Evolutionary conservation across 1,140 invertebrate genomes (phyloP).

Genomic region (Lucilia sericata): DNA sequence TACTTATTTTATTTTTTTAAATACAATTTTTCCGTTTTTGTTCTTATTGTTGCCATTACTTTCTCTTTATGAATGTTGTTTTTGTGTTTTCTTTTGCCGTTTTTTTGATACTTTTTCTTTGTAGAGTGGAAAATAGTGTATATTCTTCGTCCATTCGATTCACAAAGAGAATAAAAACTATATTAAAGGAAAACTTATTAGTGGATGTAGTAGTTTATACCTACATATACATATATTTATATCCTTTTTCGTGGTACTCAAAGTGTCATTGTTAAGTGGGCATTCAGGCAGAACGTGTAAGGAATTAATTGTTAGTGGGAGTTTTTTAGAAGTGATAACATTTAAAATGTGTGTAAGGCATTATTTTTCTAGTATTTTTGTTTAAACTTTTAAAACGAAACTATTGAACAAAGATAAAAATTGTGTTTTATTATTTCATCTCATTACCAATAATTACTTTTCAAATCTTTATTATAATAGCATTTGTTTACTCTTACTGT

Average conservation of each 20-base stretch:
- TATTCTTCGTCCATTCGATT: conserved; percentile 21
- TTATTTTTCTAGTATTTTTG: too few species aligned
- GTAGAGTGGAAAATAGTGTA: background rate
- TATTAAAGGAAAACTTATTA: conserved; percentile 28
- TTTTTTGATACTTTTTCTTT: background rate
- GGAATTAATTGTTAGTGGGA: too few species aligned
- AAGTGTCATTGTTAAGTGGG: conserved; percentile 26
- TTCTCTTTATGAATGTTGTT: conserved; percentile 1
- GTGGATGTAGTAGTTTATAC: background rate
- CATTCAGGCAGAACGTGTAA: too few species aligned
- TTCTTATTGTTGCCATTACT: background rate
- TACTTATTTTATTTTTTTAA: background rate
- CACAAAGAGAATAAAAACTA: conserved; percentile 29
- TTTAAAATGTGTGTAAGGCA: too few species aligned
- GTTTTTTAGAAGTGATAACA: too few species aligned
- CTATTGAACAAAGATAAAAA: too few species aligned
- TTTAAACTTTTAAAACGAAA: too few species aligned
- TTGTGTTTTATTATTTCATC: too few species aligned
- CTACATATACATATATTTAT: too few species aligned
- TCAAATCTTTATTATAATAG: too few species aligned
- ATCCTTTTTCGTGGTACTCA: background rate
- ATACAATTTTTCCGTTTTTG: background rate
- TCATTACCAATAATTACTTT: too few species aligned
- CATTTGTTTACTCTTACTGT: too few species aligned
- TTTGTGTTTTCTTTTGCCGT: background rate